These are phyloP conservation scores for Cochlearius cochlearius DNA, from an alignment of 2,113 vertebrate genomes.

Conservation along the genomic window DNA sequence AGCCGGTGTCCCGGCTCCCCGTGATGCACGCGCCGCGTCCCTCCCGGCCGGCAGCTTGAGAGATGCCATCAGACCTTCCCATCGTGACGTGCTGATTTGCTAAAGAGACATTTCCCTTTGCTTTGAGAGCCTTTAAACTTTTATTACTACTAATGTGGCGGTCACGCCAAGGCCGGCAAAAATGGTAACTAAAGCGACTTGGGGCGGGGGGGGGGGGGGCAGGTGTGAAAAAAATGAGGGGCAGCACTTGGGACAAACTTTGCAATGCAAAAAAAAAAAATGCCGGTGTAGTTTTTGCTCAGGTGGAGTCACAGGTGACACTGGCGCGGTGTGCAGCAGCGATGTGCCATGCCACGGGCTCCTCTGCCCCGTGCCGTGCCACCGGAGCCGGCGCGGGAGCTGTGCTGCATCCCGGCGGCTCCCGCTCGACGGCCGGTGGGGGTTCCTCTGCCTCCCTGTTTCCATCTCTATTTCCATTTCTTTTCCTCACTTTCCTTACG, in stretches of 20 bases:
- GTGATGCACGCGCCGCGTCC: fast-evolving
- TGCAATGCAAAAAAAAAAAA: not conserved
- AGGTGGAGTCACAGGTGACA: not conserved
- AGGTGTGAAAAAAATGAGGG: not conserved
- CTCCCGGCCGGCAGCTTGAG: not conserved
- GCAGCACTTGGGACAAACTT: not conserved
- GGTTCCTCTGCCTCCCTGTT: not conserved
- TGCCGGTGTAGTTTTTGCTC: not conserved
- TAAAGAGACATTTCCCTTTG: not conserved
- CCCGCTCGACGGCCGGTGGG: fast-evolving
- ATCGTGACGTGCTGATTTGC: fast-evolving
- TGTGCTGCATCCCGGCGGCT: not conserved
- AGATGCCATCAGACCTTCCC: not conserved
- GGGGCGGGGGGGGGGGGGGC: no score
- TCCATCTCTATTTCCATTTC: not conserved
- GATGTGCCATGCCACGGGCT: not conserved
- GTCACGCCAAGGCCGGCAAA: not conserved
- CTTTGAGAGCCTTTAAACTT: not conserved
- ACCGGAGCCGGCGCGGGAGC: not conserved
- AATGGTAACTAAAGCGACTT: not conserved
- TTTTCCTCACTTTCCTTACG: not conserved
- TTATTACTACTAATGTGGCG: not conserved
- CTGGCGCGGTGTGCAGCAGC: not conserved
- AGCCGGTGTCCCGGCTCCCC: not conserved
- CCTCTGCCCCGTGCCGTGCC: not conserved